Conservation (phyloP, 2,113 vertebrate genomes). For the Notarius quadriscutis region DNA sequence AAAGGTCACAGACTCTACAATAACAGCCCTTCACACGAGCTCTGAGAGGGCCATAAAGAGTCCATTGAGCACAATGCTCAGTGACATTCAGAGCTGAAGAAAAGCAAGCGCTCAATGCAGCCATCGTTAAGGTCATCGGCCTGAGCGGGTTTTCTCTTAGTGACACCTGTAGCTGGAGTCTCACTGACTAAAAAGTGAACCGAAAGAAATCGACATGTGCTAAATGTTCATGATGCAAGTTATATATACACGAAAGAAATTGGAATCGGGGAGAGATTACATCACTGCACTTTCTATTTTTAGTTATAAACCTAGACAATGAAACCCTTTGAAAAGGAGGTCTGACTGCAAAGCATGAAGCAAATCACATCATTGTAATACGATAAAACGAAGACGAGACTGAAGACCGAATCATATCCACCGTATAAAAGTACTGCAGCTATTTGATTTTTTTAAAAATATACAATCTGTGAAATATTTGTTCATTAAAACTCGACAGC, state of each 20-base stretch:
- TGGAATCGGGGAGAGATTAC: not conserved
- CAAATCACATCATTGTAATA: not conserved
- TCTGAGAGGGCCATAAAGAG: constrained; percentile 50
- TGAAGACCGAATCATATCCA: not conserved
- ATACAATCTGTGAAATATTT: constrained; percentile 13
- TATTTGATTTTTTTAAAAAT: not conserved
- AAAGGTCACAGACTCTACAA: constrained; percentile 57
- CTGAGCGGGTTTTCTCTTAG: constrained; percentile 17
- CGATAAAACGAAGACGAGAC: not conserved
- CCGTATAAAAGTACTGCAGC: not conserved
- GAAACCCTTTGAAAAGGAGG: not conserved
- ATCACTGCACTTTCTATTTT: constrained; percentile 8
- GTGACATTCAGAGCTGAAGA: constrained; percentile 59
- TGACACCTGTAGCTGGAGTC: constrained; percentile 35
- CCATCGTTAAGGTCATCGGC: constrained; percentile 48
- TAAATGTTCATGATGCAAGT: not conserved
- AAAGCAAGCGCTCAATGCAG: constrained; percentile 24
- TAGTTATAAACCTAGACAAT: not conserved
- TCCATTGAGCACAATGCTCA: constrained; percentile 55
- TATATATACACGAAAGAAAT: not conserved
- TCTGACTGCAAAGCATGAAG: not conserved
- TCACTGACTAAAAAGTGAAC: not conserved
- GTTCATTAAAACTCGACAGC: not conserved
- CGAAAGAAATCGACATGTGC: not conserved
- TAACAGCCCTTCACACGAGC: constrained; percentile 31